Base-by-base conservation (phyloP, 2,888 invertebrate genomes). In the Dynastes tityus region DNA sequence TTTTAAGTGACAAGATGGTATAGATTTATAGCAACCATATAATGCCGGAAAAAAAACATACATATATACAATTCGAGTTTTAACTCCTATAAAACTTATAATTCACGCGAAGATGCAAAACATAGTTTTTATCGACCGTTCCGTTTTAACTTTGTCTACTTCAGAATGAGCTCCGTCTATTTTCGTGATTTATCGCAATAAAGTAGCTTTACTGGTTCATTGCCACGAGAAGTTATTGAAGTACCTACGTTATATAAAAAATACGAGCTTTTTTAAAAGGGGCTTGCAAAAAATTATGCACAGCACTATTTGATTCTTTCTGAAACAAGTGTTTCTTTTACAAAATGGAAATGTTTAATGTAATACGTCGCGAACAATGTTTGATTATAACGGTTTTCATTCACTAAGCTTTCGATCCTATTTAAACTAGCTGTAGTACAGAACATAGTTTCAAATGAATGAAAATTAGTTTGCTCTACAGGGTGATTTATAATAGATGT, bases 151-250 rank as follows among this genome's bases (percentile, higher is more conserved):
- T 58, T 8, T 9, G 32, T 63, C 63, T 29, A 63, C 37, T 63
- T 63, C 63, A 63, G 32, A 63, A 4, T 29, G 1, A 63, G 63
- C 4, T 5, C 5, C 63, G 63, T 4, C 32, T 63, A 63, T 63
- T 63, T 29, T 63, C 63, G 63, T 63, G 63, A 63, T 63, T 63
- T 63, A 9, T n/a, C 13, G 63, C 32, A 63, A 63, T 63, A 63
- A 63, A 63, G 11, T 22, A 6, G 63, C 29, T 63, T 63, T 32
- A 63, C 29, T 63, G 29, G 63, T 63, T 27, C 63, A 63, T 63
- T 63, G 63, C 63, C 63, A 63, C 63, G 13, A 63, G 63, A 13
- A 29, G 63, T 29, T 63, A 45, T 45, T 11, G 45, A 45, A 37
- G 29, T 29, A 61, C 22, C 22, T 22, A 22, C 22, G 27, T 8